Conservation (phyloP, 2,797 vertebrate genomes). For the Lepilemur ruficaudatus region DNA sequence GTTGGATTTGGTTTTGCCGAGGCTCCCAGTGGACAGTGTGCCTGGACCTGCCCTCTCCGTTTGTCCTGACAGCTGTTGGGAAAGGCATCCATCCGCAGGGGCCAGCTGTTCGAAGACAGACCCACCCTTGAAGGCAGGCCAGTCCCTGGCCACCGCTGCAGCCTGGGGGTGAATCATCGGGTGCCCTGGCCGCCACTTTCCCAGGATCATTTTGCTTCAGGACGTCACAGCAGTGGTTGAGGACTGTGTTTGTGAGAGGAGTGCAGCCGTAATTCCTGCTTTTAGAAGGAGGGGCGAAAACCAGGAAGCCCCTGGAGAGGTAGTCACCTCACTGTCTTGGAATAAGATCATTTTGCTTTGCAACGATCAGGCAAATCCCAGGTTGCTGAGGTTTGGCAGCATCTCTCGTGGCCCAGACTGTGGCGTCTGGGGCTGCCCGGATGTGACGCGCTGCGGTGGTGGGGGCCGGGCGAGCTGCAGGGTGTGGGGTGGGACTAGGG, state of each 20-base stretch:
- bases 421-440: not conserved
- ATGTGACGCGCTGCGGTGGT: not conserved
- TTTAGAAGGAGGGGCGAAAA: not conserved
- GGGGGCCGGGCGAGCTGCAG: not conserved
- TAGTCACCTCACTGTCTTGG: not conserved
- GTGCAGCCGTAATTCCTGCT: not conserved
- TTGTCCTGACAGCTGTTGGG: not conserved
- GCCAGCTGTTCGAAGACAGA: not conserved
- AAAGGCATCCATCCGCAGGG: not conserved
- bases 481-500: rapidly evolving
- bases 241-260: not conserved
- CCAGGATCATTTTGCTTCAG: not conserved
- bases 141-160: not conserved
- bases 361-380: too few relatives aligned
- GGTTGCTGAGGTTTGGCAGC: not conserved
- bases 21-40: not conserved
- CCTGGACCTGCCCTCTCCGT: not conserved
- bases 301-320: not conserved
- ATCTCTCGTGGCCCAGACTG: not conserved
- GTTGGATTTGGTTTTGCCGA: not conserved
- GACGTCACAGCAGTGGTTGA: not conserved
- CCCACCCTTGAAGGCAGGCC: not conserved
- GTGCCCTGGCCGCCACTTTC: not conserved
- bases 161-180: not conserved
- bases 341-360: not conserved